These are phyloP conservation scores for Prionailurus viverrinus DNA, from an alignment of 2,113 vertebrate species.

Conservation along the genomic window DNA sequence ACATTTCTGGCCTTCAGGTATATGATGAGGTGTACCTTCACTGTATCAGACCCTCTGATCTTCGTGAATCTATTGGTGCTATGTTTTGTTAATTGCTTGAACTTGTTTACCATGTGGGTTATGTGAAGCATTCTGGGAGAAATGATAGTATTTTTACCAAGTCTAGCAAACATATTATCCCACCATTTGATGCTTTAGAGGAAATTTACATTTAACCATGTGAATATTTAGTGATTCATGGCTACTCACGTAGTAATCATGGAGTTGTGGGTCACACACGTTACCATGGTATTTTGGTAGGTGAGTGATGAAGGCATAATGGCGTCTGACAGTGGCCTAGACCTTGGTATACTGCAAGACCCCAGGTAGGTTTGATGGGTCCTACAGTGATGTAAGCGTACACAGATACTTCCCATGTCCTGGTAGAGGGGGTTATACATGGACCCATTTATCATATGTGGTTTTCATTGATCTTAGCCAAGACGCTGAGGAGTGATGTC, in stretches of 20 bases:
- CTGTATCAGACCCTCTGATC: background rate
- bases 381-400: background rate
- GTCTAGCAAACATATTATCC: background rate
- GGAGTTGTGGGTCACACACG: background rate
- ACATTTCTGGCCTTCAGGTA: background rate
- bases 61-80: background rate
- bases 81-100: background rate
- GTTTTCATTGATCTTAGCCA: too few relatives aligned
- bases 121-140: background rate
- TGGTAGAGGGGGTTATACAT: background rate
- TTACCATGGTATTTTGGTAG: background rate
- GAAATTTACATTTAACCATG: background rate
- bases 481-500: too few relatives aligned
- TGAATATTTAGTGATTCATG: background rate
- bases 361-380: background rate
- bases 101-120: background rate
- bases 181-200: background rate
- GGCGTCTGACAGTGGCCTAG: background rate
- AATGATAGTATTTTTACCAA: background rate
- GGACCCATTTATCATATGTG: background rate
- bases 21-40: background rate
- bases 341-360: background rate
- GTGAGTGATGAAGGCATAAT: background rate
- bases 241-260: background rate
- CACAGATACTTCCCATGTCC: background rate